Conservation (phyloP, 2,888 invertebrate species). For the Hydrotaea diabolus region DNA sequence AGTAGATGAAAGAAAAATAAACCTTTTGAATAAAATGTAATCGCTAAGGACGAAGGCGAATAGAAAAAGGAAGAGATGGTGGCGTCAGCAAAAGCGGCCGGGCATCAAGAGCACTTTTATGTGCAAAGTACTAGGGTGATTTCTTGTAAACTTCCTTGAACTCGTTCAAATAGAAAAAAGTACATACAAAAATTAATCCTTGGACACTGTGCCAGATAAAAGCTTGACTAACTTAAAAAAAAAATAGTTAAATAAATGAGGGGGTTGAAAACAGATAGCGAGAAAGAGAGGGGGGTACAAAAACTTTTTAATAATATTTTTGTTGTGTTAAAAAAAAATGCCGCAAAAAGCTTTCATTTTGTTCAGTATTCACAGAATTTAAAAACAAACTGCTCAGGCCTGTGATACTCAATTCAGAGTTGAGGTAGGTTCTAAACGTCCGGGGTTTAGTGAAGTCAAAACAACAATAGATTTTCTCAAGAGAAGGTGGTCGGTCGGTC, state of each 20-base stretch:
- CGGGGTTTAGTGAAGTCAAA: background rate
- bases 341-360: constrained; percentile 17
- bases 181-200: background rate
- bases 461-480: constrained; percentile 22
- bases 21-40: constrained; percentile 8
- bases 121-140: background rate
- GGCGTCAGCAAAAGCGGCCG: background rate
- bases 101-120: background rate
- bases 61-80: too few species aligned
- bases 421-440: constrained; percentile 60
- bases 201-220: constrained; percentile 53
- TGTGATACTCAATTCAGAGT: constrained; percentile 43
- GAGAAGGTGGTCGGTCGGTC: background rate
- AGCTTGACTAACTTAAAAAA: constrained; percentile 35
- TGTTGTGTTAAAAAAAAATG: constrained; percentile 4
- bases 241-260: constrained; percentile 9
- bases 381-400: background rate
- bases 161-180: constrained; percentile 36
- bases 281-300: background rate
- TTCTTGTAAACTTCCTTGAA: constrained; percentile 66
- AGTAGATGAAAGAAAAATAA: background rate
- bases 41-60: background rate
- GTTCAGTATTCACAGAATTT: background rate
- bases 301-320: background rate
- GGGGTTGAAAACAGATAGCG: background rate